phyloP scores from a whole-genome alignment of 1,140 invertebrate genomes.

The Harlomillsia oculata region DNA sequence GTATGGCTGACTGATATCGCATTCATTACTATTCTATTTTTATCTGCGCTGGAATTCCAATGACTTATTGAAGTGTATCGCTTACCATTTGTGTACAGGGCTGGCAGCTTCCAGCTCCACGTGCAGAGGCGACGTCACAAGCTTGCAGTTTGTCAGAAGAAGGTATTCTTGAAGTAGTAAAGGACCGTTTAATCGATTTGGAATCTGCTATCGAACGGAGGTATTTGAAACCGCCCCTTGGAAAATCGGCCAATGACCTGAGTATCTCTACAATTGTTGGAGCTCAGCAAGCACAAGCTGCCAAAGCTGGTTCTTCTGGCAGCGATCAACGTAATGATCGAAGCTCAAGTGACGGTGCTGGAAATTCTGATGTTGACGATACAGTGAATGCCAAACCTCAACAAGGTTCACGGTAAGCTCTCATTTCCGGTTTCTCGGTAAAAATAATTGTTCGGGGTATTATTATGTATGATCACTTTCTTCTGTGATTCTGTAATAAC shows the following conservation, averaged over 20 bases:
- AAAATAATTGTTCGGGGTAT: too few species aligned
- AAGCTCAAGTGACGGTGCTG: neutral
- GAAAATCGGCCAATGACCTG: constrained; percentile 38
- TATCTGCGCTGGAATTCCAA: too few species aligned
- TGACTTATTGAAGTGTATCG: too few species aligned
- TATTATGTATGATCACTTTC: neutral
- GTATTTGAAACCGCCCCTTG: constrained; percentile 87
- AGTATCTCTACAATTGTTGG: constrained; percentile 15
- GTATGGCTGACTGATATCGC: neutral
- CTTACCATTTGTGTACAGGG: constrained; percentile 48
- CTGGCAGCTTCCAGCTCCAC: constrained; percentile 60
- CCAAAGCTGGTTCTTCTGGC: neutral
- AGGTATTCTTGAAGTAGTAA: constrained; percentile 54
- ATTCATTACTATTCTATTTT: constrained; percentile 1
- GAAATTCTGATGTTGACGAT: constrained; percentile 6
- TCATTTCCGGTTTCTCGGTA: neutral
- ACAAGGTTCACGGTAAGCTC: constrained; percentile 12
- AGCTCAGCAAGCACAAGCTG: neutral
- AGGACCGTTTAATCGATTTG: constrained; percentile 65
- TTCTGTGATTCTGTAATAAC: neutral
- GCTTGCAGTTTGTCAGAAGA: constrained; percentile 44
- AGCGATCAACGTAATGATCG: neutral
- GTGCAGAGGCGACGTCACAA: constrained; percentile 44
- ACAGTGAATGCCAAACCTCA: constrained; percentile 9
- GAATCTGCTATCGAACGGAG: constrained; percentile 83